Percentiles rank a stretch among this genome's conserved stretches.
These are phyloP conservation scores for Myrmecobius fasciatus DNA, from an alignment of 2,113 vertebrate genomes.

Conservation along the genomic window DNA sequence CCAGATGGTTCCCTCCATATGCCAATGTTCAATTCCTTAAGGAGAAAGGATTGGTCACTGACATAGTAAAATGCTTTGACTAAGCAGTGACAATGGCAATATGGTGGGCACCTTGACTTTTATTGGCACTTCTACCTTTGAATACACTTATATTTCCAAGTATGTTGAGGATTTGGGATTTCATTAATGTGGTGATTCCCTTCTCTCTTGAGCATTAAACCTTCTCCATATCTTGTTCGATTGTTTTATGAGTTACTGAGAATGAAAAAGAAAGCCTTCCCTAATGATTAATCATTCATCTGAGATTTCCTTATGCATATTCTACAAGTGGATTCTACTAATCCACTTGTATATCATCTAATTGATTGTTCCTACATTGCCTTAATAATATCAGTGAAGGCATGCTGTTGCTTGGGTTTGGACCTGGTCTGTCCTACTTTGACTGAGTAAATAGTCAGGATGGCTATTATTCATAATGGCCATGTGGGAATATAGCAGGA, in stretches of 20 bases:
- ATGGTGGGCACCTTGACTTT: background rate
- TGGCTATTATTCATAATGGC: background rate
- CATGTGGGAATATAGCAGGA: background rate
- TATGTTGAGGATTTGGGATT: background rate
- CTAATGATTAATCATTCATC: background rate
- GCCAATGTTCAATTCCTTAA: conserved; percentile 65
- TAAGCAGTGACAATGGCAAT: background rate
- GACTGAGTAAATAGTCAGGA: background rate
- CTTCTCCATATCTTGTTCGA: background rate
- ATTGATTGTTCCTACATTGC: conserved; percentile 21
- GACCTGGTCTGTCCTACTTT: background rate
- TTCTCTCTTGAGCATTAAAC: background rate
- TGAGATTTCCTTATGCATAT: background rate
- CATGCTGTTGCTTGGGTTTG: background rate
- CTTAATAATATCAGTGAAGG: conserved; percentile 28
- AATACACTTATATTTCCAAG: background rate
- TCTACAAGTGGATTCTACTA: background rate
- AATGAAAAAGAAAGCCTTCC: background rate
- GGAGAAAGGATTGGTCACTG: conserved; percentile 76
- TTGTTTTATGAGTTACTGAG: background rate
- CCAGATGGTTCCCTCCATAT: conserved; percentile 80
- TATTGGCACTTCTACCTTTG: background rate
- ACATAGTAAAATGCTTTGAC: conserved; percentile 31
- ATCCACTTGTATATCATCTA: conserved; percentile 16
- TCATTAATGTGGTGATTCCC: background rate